Percentiles rank a stretch among this genome's conserved stretches.
These are phyloP conservation scores for Zaprionus taronus DNA, from an alignment of 1,140 invertebrate species.

Conservation along the genomic window DNA sequence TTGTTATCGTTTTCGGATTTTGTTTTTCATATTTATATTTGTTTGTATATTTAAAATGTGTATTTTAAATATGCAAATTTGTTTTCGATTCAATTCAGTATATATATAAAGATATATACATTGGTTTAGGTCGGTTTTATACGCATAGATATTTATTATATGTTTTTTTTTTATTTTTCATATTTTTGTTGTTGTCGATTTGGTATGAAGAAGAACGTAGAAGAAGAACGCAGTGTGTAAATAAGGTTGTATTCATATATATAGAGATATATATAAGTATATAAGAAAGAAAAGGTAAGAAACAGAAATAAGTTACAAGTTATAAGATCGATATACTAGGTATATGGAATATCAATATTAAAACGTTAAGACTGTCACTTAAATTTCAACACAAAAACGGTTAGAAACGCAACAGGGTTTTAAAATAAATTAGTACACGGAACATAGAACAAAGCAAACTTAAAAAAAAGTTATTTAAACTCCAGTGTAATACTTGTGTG, in stretches of 20 bases:
- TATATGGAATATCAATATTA: constrained; percentile 23
- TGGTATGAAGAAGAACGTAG: constrained; percentile 80
- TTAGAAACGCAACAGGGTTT: constrained; percentile 53
- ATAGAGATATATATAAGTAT: constrained; percentile 38
- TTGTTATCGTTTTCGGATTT: constrained; percentile 38
- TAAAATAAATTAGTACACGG: constrained; percentile 35
- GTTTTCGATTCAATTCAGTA: constrained; percentile 61
- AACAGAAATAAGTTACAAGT: constrained; percentile 60
- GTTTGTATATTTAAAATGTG: constrained; percentile 70
- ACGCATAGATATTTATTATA: constrained; percentile 22
- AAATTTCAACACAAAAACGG: constrained; percentile 57
- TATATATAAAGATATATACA: constrained; percentile 43
- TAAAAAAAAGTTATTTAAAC: constrained; percentile 49
- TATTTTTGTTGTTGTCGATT: constrained; percentile 54
- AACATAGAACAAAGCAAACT: constrained; percentile 61
- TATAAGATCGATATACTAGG: constrained; percentile 40
- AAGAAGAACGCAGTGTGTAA: constrained; percentile 80
- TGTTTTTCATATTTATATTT: constrained; percentile 34
- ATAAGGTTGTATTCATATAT: constrained; percentile 68
- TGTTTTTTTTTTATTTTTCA: constrained; percentile 35
- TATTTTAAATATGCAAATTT: constrained; percentile 78
- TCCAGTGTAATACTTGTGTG: constrained; percentile 36
- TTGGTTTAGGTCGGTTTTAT: constrained; percentile 30
- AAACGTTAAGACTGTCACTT: constrained; percentile 33
- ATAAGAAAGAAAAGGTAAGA: constrained; percentile 56